Conservation (phyloP, 2,797 vertebrate species). For the Hemitrygon akajei region DNA sequence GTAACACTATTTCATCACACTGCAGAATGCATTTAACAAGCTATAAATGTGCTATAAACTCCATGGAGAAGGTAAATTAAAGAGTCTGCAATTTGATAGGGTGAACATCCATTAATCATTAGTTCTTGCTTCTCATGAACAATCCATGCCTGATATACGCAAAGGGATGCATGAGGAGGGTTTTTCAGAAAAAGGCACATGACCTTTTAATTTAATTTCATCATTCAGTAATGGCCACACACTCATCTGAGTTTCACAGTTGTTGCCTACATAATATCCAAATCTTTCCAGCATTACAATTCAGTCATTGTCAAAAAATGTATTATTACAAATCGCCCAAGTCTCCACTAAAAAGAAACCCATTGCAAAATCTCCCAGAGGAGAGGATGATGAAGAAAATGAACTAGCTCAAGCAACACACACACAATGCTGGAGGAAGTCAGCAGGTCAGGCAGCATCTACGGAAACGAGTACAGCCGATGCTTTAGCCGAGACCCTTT, state of each 20-base stretch:
- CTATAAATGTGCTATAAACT: neutral
- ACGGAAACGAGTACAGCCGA: too few species aligned
- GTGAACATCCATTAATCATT: neutral
- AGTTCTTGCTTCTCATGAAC: neutral
- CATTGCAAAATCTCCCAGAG: neutral
- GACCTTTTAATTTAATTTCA: neutral
- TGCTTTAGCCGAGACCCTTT: too few species aligned
- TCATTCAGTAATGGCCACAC: too few species aligned
- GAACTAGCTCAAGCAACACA: neutral
- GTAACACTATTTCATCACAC: neutral
- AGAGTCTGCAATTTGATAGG: neutral
- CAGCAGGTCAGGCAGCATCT: too few species aligned
- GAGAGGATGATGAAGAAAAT: too few species aligned
- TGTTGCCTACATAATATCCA: too few species aligned
- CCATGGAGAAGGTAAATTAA: neutral
- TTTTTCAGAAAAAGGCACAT: neutral
- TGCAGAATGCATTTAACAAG: neutral
- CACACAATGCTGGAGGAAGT: too few species aligned
- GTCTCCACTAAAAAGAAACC: neutral
- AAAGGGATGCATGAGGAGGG: neutral
- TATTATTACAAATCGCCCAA: neutral
- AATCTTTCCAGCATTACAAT: neutral
- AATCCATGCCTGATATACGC: neutral
- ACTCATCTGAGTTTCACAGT: too few species aligned
- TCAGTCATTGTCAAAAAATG: neutral